Evolutionary conservation across 2,113 vertebrate genomes (phyloP), one percentile per base, ranked within the genome.

Genomic region (Isurus oxyrinchus): DNA sequence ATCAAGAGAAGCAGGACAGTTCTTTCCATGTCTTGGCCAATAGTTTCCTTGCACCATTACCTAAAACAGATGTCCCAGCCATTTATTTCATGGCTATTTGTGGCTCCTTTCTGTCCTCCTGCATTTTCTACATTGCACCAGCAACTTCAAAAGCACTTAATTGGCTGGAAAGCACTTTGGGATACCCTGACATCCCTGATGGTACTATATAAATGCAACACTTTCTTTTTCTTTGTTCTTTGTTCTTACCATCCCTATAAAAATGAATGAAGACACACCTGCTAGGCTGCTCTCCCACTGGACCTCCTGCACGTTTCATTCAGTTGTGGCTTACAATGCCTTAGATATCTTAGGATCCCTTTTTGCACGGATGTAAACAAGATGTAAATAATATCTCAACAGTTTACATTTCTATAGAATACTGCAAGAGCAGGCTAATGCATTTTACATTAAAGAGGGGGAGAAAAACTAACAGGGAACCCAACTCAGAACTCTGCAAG

Each of bases 401-500:
- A 91, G 35, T 16, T 40, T n/a, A 21, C 35, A 63, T 93, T 14
- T 21, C 35, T n/a, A 93, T n/a, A 59, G 88, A 93, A n/a, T 57
- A n/a, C 86, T 59, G 88, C 14, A 91, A 59, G 27, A 59, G 31
- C 31, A 61, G 31, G 57, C 19, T 61, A n/a, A n/a, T 93, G 31
- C 88, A 93, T 61, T 59, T 93, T 93, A 35, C 31, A 93, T 93
- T 21, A 53, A 93, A 59, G 57, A 31, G 40, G 21, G 57, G 31
- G 16, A 53, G n/a, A 35, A 61, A 5, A n/a, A 61, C 55, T 14
- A 61, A n/a, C 35, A 59, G 14, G 16, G 27, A 96, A 96, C 96
- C 97, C 97, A 97, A 95, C 14, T 79, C 49, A 96, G 96, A 96
- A 53, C 96, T 96, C 55, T 84, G 96, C 57, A 23, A 66, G 66